Evolutionary conservation across 2,113 vertebrate species (phyloP).

Genomic region (Fulica atra): DNA sequence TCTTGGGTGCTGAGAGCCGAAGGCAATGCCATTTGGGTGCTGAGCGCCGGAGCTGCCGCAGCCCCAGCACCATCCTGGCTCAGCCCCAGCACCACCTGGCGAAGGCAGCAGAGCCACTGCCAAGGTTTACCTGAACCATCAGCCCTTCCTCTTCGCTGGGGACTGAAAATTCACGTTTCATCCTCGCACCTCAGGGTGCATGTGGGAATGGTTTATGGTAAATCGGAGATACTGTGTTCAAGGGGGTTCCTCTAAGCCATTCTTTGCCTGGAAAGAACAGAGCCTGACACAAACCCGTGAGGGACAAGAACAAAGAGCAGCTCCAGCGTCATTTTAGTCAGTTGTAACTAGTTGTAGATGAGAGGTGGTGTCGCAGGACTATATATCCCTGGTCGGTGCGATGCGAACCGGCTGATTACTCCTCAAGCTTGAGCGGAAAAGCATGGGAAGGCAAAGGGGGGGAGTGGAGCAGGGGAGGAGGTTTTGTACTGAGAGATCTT

Average conservation of each 20-base stretch:
- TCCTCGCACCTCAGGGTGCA: neutral
- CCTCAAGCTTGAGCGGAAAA: neutral
- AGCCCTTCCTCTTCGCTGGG: neutral
- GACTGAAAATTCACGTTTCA: accelerated
- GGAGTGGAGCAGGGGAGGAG: neutral
- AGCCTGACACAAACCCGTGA: neutral
- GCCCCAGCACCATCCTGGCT: neutral
- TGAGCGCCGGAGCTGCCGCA: accelerated
- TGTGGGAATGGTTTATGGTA: neutral
- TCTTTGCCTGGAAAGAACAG: neutral
- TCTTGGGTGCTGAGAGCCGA: neutral
- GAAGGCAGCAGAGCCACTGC: neutral
- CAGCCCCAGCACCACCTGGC: neutral
- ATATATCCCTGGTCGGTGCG: neutral
- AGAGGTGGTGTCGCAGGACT: neutral
- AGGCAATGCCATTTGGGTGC: neutral
- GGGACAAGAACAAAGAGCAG: neutral
- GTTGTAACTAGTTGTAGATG: neutral
- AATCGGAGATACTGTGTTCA: accelerated
- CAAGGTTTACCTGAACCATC: neutral
- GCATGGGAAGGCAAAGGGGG: accelerated
- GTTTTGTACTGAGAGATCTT: neutral
- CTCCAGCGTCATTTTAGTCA: neutral
- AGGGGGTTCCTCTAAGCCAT: neutral
- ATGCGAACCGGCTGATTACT: neutral